Evolutionary conservation across 2,888 invertebrate genomes (phyloP).

Genomic region (Cinara cedri): DNA sequence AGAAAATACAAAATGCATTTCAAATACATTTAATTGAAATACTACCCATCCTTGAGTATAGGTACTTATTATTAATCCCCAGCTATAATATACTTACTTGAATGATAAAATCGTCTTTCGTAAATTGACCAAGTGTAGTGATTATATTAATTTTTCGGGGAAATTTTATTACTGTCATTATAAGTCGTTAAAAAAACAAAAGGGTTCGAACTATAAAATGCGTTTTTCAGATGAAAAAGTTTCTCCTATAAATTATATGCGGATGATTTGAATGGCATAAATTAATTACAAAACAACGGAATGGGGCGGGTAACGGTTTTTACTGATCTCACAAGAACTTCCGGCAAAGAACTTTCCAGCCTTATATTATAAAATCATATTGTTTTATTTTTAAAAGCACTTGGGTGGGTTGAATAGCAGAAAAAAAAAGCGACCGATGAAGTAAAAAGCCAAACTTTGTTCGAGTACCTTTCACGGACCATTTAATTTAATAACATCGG

Average conservation of each 20-base stretch:
- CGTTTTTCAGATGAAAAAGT: conserved; percentile 52
- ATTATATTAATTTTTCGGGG: conserved; percentile 15
- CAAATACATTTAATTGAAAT: too few relatives aligned
- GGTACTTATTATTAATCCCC: conserved; percentile 13
- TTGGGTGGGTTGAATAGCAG: conserved; percentile 33
- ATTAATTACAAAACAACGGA: conserved; percentile 50
- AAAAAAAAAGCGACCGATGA: conserved; percentile 40
- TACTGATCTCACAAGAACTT: conserved; percentile 51
- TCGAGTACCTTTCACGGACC: conserved; percentile 54
- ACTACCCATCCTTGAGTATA: too few relatives aligned
- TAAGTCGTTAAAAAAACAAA: conserved; percentile 45
- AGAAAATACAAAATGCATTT: too few relatives aligned
- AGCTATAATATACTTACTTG: neutral
- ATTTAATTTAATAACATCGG: conserved; percentile 55
- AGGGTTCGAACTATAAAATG: conserved; percentile 48
- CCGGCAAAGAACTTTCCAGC: conserved; percentile 39
- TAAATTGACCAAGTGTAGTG: conserved; percentile 18
- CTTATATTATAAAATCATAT: conserved; percentile 49
- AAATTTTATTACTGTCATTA: conserved; percentile 39
- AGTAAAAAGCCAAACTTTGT: conserved; percentile 48
- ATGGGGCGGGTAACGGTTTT: conserved; percentile 39
- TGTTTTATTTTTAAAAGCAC: conserved; percentile 51
- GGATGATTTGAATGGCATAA: conserved; percentile 45
- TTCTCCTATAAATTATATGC: conserved; percentile 48
- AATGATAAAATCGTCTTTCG: conserved; percentile 6